A percentile compares a stretch with the other conserved stretches of the same genome.
Evolutionary conservation across 2,888 invertebrate species (phyloP).

Genomic region (Temnothorax rugatulus): DNA sequence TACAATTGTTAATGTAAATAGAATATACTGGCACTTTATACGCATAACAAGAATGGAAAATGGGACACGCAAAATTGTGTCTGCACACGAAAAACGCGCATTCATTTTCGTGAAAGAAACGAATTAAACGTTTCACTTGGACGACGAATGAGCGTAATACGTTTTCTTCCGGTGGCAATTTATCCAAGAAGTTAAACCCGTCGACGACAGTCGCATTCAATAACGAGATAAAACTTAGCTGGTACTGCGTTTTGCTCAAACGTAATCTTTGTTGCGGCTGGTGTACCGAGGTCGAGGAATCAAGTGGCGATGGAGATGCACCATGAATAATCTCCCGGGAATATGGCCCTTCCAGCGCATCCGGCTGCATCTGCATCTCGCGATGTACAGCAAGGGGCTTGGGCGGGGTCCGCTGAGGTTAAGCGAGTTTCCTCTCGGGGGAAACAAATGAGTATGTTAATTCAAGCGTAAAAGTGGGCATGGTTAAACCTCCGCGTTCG

Average conservation of each 20-base stretch:
- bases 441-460: slow-evolving; percentile 75
- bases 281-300: slow-evolving; percentile 48
- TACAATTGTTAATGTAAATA: not conserved
- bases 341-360: slow-evolving; percentile 50
- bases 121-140: slow-evolving; percentile 40
- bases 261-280: slow-evolving; percentile 38
- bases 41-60: not conserved
- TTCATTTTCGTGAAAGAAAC: slow-evolving; percentile 19
- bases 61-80: not conserved
- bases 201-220: slow-evolving; percentile 48
- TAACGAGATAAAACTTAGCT: slow-evolving; percentile 40
- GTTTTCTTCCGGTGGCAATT: slow-evolving; percentile 45
- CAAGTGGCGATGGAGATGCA: slow-evolving; percentile 56
- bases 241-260: not conserved
- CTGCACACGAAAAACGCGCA: slow-evolving; percentile 7
- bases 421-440: slow-evolving; percentile 50
- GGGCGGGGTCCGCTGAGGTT: slow-evolving; percentile 18
- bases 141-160: slow-evolving; percentile 41
- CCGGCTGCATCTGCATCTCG: slow-evolving; percentile 45
- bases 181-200: slow-evolving; percentile 45
- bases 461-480: slow-evolving; percentile 72
- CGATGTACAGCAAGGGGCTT: slow-evolving; percentile 22
- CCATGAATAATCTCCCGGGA: slow-evolving; percentile 63
- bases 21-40: not conserved
- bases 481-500: slow-evolving; percentile 62